Base-by-base conservation (phyloP, 2,797 vertebrate species). In the Lithobates pipiens region DNA sequence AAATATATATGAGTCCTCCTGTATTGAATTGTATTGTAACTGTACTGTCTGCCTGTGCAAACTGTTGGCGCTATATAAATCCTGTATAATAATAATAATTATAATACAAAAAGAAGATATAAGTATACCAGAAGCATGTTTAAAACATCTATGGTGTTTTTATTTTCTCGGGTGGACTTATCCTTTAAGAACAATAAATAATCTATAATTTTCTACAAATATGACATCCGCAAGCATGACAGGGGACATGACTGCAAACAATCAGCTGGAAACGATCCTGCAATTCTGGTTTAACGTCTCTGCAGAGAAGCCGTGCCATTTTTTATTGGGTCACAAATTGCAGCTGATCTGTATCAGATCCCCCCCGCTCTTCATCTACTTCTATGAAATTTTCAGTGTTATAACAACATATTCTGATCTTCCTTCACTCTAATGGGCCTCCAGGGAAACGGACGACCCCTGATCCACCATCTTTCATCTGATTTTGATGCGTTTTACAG, bases 371-470 rank as follows among this genome's bases (percentile, higher is more conserved):
- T 65, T 50, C 72, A 13, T 68, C 63, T 83, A 42, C 25, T 16
- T 68, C 65, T 42, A 68, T 70, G 16, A 71, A 70, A 80, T 73
- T 21, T 74, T 74, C 77, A 67, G 25, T 68, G 77, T 6, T 39
- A 44, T 61, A 73, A 77, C 34, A 70, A 67, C 83, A 67, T 68
- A 76, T 80, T 75, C 32, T 42, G 27, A 39, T 29, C 71, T 83
- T 76, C 69, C 27, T 73, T 39, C 18, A 18, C 25, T 76, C 23
- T 85, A 85, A 85, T 80, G 21, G 69, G 61, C 50, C 83, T 39
- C 76, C n/a, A 57, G 76, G 67, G 71, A 68, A 63, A 42, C 5
- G n/a, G 25, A 18, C 27, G 61, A 75, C 70, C 77, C 57, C 57
- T 76, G 61, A 65, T 50, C 21, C 29, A 42, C 27, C 15, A 21